Percentiles rank a stretch among this genome's conserved stretches.
Evolutionary conservation across 1,140 invertebrate species (phyloP).

Genomic region (Acromyrmex echinatior): DNA sequence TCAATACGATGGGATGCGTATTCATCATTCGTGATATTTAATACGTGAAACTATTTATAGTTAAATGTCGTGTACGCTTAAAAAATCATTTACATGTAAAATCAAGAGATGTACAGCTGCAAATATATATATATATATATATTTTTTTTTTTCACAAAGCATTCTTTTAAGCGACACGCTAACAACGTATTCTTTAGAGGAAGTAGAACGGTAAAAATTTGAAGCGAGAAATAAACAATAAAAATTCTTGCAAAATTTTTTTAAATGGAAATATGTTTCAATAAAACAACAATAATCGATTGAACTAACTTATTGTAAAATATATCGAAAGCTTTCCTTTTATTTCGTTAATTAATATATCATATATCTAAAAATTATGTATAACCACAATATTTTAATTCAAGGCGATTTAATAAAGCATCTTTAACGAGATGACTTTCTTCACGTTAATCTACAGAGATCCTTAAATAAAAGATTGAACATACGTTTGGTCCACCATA

Average conservation of each 20-base stretch:
- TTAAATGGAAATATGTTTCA: no score
- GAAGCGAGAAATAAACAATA: no score
- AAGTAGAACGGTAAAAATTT: neutral
- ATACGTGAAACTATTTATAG: neutral
- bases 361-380: no score
- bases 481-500: no score
- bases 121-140: neutral
- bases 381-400: neutral
- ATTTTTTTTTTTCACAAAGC: neutral
- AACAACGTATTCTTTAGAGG: neutral
- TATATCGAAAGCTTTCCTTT: no score
- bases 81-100: neutral
- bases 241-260: no score
- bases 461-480: no score
- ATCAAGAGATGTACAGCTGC: neutral
- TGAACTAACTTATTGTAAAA: no score
- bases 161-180: neutral
- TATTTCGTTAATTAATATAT: no score
- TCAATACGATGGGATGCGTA: neutral
- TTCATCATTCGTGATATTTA: neutral
- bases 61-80: neutral
- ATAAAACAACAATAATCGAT: no score
- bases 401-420: neutral
- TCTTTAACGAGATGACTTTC: constrained; percentile 7
- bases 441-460: neutral